phyloP scores from a whole-genome alignment of 2,888 invertebrate species.

The Cancer borealis region DNA sequence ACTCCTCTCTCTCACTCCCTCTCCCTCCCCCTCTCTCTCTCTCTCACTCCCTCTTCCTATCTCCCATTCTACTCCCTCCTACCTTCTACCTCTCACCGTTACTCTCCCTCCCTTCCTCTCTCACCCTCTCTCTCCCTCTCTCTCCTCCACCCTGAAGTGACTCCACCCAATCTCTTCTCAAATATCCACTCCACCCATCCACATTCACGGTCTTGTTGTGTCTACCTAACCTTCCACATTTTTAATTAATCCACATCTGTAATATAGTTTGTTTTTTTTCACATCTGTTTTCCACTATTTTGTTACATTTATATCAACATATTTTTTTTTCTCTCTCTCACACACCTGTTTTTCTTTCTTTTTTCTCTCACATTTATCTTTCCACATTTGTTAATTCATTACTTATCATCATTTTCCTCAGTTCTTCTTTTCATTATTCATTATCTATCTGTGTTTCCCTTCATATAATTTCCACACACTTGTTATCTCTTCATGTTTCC shows the following conservation, averaged over 20 bases:
- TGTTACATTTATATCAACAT: neutral
- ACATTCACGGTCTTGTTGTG: neutral
- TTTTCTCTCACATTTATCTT: neutral
- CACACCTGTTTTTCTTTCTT: neutral
- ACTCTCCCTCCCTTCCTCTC: neutral
- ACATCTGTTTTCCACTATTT: neutral
- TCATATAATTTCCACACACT: neutral
- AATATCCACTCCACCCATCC: neutral
- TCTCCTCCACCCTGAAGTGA: neutral
- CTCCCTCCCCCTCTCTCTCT: neutral
- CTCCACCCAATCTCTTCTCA: neutral
- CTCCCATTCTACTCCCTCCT: neutral
- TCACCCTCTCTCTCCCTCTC: neutral
- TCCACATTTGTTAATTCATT: neutral
- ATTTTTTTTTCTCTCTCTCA: neutral
- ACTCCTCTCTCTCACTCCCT: neutral
- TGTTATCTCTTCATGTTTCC: neutral
- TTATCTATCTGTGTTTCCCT: neutral
- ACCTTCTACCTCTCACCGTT: conserved; percentile 13
- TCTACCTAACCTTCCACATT: neutral
- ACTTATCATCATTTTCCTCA: no score
- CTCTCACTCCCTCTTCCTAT: neutral
- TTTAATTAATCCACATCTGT: neutral
- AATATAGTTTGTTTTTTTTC: neutral
- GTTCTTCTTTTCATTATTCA: no score